phyloP scores from a whole-genome alignment of 2,888 invertebrate genomes.

The Steinernema hermaphroditum region DNA sequence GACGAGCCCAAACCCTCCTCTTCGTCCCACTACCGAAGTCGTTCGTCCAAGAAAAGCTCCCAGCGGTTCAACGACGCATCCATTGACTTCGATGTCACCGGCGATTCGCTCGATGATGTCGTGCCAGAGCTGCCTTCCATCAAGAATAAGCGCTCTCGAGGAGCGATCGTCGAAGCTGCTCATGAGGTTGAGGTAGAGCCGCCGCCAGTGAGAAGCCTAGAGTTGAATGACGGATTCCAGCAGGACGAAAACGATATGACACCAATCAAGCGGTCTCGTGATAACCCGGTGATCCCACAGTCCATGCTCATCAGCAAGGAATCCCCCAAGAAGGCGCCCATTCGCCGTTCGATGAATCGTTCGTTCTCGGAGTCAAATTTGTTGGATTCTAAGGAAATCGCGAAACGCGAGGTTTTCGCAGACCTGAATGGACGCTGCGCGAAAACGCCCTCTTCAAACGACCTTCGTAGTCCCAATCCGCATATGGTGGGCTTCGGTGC shows the following conservation, averaged over 20 bases:
- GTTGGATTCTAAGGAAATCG: conserved; percentile 5
- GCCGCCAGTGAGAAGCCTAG: not conserved
- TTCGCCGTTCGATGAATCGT: conserved; percentile 34
- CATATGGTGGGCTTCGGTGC: conserved; percentile 23
- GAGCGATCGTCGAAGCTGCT: not conserved
- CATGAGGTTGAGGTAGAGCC: not conserved
- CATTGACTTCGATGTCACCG: conserved; percentile 22
- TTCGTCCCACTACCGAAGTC: conserved; percentile 3
- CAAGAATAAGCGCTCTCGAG: conserved; percentile 3
- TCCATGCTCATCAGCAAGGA: not conserved
- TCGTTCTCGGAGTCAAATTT: conserved; percentile 37
- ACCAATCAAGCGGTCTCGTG: conserved; percentile 14
- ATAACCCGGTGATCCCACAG: not conserved
- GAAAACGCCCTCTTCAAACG: conserved; percentile 1
- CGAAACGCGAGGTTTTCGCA: conserved; percentile 25
- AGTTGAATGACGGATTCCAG: not conserved
- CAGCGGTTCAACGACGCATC: conserved; percentile 7
- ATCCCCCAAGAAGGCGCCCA: not conserved
- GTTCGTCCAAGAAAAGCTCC: conserved; percentile 18
- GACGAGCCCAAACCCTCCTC: not conserved
- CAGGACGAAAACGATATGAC: conserved; percentile 2
- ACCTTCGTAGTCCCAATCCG: conserved; percentile 35
- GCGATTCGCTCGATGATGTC: not conserved
- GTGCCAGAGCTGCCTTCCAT: not conserved
- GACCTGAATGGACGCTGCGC: conserved; percentile 20